Conservation (phyloP, 2,888 invertebrate species). For the Girardia tigrina region DNA sequence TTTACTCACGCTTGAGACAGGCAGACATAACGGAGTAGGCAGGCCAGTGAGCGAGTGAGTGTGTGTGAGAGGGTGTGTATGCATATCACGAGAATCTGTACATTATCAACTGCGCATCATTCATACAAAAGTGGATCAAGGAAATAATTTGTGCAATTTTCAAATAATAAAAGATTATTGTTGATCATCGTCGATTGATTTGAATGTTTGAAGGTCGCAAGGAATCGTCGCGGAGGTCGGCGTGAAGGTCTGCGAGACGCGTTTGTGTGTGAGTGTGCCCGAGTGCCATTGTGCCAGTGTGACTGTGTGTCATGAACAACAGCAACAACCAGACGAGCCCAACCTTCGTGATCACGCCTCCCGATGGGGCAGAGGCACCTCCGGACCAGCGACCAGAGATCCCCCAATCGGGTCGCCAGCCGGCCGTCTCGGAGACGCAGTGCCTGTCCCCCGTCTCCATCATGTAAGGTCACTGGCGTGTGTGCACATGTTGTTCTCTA, state of each 20-base stretch:
- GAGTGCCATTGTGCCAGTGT: no score
- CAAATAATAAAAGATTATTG: no score
- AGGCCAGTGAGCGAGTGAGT: no score
- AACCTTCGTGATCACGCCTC: neutral
- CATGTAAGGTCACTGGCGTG: no score
- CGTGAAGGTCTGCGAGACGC: no score
- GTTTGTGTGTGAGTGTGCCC: no score
- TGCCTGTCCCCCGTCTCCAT: neutral
- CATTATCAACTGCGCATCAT: neutral
- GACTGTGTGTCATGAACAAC: no score
- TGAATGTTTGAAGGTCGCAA: neutral
- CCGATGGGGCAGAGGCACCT: neutral
- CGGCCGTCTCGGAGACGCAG: neutral
- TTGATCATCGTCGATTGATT: neutral
- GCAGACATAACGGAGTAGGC: no score
- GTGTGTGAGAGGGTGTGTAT: no score
- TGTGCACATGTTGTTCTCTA: no score
- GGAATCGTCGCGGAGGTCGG: no score
- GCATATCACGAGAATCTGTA: no score
- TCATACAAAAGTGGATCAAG: neutral
- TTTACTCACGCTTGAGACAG: neutral
- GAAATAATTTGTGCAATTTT: slow-evolving; percentile 10
- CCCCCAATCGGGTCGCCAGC: neutral
- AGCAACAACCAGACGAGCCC: neutral
- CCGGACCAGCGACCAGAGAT: neutral